Base-by-base conservation (phyloP, 2,888 invertebrate genomes). In the Pharmacophagus antenor region DNA sequence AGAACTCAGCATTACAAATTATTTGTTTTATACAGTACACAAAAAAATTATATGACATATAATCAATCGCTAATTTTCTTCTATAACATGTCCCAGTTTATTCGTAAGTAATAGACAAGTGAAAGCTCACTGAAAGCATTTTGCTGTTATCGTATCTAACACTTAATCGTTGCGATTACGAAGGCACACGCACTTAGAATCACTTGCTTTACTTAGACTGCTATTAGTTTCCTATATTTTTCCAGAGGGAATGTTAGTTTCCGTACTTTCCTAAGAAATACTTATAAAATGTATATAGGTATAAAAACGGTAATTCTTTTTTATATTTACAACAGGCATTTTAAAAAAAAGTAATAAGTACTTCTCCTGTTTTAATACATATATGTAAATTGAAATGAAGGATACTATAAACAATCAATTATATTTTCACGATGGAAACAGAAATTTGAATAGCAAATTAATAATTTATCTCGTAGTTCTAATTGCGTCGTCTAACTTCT, bases 101-200 rank as follows among this genome's bases (percentile, higher is more conserved):
- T 50, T 31, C 4, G 10, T 18, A 17, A 27, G n/a, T 51, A 37
- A 37, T 51, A 51, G 51, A 31, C 20, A 37, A 10, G 20, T 44
- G 18, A 46, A 20, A 54, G 53, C 44, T 54, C 25, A 8, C 53
- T 54, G 27, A 54, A 54, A 54, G 54, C 46, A 27, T 46, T 46
- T 54, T 12, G 20, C 6, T 54, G 54, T 27, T 46, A 44, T 46
- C 27, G 18, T 10, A 37, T 25, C 22, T n/a, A 18, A 53, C 18
- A 23, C 10, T 47, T 17, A 12, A 54, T 18, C 44, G 25, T 23
- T 44, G 17, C 17, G 42, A 23, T 53, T 17, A 53, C 37, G 2
- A 18, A 25, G n/a, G 37, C 37, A 37, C n/a, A n/a, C 37, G 37
- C 37, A 37, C 37, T 37, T 37, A 37, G 37, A 37, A 3, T 1